phyloP scores from a whole-genome alignment of 2,797 vertebrate species.

The Mergus octosetaceus region DNA sequence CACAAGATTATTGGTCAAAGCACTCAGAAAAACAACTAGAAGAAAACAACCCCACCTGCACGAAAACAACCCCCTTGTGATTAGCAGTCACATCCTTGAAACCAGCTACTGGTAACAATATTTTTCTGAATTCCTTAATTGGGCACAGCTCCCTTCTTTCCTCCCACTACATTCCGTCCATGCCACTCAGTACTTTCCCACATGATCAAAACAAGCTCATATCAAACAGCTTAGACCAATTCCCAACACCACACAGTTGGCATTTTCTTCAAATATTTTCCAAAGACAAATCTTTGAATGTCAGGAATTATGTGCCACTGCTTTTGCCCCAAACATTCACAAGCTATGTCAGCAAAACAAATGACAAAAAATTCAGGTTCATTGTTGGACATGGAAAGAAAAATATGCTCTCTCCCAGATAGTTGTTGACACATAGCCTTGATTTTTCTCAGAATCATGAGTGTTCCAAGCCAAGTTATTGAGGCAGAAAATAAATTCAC shows the following conservation, averaged over 20 bases:
- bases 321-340: not conserved
- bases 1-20: too few relatives aligned
- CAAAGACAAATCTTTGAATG: not conserved
- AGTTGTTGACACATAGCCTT: not conserved
- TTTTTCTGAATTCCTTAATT: too few relatives aligned
- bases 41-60: too few relatives aligned
- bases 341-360: not conserved
- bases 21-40: too few relatives aligned
- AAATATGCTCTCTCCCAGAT: not conserved
- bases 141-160: too few relatives aligned
- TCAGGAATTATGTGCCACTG: not conserved
- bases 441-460: not conserved
- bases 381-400: not conserved
- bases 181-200: too few relatives aligned
- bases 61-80: too few relatives aligned
- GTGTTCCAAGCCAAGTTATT: not conserved
- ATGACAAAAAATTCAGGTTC: not conserved
- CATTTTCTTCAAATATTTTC: not conserved
- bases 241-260: fast-evolving
- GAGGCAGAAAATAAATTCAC: not conserved
- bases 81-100: too few relatives aligned
- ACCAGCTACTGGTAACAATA: too few relatives aligned
- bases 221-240: too few relatives aligned
- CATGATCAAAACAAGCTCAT: too few relatives aligned
- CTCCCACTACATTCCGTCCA: too few relatives aligned